Percentiles rank a stretch among this genome's conserved stretches.
These are phyloP conservation scores for Cephus rjabovi DNA, from an alignment of 2,888 invertebrate species.

Conservation along the genomic window DNA sequence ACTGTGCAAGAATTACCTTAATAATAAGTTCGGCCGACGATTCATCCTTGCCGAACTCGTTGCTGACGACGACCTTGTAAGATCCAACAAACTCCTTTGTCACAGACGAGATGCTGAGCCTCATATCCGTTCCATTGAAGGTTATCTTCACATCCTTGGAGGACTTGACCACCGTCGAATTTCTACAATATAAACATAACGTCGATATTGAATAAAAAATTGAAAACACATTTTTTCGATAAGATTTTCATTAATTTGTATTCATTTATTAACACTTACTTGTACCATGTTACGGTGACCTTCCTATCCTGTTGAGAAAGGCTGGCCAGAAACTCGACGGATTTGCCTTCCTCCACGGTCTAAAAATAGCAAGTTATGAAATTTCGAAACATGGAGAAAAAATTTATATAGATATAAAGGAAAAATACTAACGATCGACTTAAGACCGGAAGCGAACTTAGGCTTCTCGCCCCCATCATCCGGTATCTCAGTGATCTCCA, in stretches of 20 bases:
- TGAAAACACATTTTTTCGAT: neutral
- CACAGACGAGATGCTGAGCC: slow-evolving; percentile 82
- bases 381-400: slow-evolving; percentile 41
- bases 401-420: slow-evolving; percentile 8
- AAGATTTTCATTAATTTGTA: neutral
- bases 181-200: slow-evolving; percentile 49
- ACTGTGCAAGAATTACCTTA: slow-evolving; percentile 55
- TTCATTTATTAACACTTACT: slow-evolving; percentile 68
- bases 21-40: slow-evolving; percentile 88
- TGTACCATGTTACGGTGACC: slow-evolving; percentile 87
- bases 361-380: slow-evolving; percentile 65
- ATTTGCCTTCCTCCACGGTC: slow-evolving; percentile 78
- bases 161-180: slow-evolving; percentile 77
- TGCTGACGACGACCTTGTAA: slow-evolving; percentile 88
- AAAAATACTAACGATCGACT: slow-evolving; percentile 75
- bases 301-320: slow-evolving; percentile 83
- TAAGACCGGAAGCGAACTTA: slow-evolving; percentile 81
- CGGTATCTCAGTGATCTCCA: slow-evolving; percentile 87
- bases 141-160: slow-evolving; percentile 82
- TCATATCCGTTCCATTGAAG: slow-evolving; percentile 86
- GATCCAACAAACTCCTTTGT: slow-evolving; percentile 81
- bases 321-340: slow-evolving; percentile 82
- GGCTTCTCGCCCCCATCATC: slow-evolving; percentile 83
- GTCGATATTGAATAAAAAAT: neutral
- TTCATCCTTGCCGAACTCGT: slow-evolving; percentile 92